Evolutionary conservation across 2,888 invertebrate genomes (phyloP).

Genomic region (Sminthurides aquaticus): DNA sequence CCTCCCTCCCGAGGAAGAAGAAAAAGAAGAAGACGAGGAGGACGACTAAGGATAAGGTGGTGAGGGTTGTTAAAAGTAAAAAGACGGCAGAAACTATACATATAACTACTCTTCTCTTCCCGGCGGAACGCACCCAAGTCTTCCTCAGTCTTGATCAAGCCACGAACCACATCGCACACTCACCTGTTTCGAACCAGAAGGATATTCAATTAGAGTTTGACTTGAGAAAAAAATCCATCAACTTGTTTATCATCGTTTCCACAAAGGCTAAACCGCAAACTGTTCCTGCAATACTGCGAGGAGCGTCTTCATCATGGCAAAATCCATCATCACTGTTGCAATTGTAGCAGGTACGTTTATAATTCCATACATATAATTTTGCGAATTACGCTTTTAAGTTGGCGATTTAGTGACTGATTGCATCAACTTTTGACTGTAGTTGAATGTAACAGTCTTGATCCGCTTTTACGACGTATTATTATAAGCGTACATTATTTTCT

Average conservation of each 20-base stretch:
- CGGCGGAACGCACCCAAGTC: slow-evolving; percentile 22
- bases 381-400: too few relatives aligned
- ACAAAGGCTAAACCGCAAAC: too few relatives aligned
- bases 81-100: neutral
- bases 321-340: slow-evolving; percentile 19
- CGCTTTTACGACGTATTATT: too few relatives aligned
- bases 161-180: slow-evolving; percentile 12
- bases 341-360: slow-evolving; percentile 18
- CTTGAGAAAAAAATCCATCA: too few relatives aligned
- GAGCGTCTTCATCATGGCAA: slow-evolving; percentile 10
- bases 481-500: too few relatives aligned
- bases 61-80: neutral
- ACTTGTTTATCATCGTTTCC: too few relatives aligned
- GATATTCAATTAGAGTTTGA: neutral
- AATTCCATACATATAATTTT: too few relatives aligned
- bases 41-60: neutral
- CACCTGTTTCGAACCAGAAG: neutral
- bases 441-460: too few relatives aligned
- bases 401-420: too few relatives aligned
- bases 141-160: slow-evolving; percentile 24
- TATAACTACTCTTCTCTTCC: slow-evolving; percentile 13
- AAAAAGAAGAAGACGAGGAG: neutral
- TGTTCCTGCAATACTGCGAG: too few relatives aligned
- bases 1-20: too few relatives aligned
- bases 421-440: too few relatives aligned